Evolutionary conservation across 2,797 vertebrate genomes (phyloP).

Genomic region (Lepilemur septentrionalis): DNA sequence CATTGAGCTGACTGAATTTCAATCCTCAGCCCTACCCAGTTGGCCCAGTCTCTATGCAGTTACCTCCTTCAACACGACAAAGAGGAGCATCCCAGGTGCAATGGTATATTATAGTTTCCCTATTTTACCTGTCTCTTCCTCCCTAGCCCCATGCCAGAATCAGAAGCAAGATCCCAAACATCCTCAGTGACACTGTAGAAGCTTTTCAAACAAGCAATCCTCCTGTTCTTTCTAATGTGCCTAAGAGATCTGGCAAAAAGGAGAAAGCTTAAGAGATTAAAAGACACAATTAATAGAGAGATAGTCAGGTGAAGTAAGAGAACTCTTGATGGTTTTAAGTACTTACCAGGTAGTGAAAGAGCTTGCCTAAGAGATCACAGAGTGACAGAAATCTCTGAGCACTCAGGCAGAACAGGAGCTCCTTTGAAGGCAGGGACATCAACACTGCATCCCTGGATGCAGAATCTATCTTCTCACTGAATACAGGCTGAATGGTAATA

Average conservation of each 20-base stretch:
- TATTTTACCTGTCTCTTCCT: neutral
- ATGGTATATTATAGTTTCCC: accelerated
- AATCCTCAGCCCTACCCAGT: neutral
- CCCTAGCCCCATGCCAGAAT: neutral
- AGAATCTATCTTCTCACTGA: neutral
- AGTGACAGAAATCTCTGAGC: neutral
- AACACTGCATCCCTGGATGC: accelerated
- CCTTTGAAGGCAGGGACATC: neutral
- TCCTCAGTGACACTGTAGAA: no score
- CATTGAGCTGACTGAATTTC: neutral
- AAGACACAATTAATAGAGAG: neutral
- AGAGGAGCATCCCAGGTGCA: neutral
- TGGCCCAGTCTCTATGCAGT: neutral
- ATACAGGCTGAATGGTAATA: no score
- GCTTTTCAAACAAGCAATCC: neutral
- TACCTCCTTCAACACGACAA: neutral
- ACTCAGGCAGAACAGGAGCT: accelerated
- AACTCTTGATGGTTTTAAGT: neutral
- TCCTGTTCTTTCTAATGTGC: neutral
- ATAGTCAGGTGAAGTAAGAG: neutral
- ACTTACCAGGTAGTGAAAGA: neutral
- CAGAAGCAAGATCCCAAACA: neutral
- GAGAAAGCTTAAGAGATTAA: neutral
- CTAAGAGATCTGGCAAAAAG: neutral
- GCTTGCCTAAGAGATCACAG: neutral